These are phyloP conservation scores for Drosophila ogumai DNA, from an alignment of 1,140 invertebrate genomes.

Conservation along the genomic window DNA sequence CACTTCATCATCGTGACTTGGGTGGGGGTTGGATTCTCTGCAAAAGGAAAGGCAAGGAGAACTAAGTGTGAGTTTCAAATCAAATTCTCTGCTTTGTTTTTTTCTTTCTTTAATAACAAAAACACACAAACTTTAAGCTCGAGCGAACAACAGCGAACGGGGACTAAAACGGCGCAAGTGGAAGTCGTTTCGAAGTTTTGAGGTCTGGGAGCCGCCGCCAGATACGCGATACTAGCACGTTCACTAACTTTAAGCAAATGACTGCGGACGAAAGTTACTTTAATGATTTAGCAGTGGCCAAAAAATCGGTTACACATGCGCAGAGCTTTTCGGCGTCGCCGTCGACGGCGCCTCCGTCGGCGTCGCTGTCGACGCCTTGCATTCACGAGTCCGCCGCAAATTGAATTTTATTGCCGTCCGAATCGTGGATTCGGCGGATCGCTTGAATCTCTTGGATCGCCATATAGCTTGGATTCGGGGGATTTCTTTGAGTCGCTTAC, in stretches of 20 bases:
- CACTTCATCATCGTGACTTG: conserved; percentile 42
- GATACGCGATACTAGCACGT: conserved; percentile 84
- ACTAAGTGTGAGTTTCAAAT: neutral
- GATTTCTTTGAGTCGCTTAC: conserved; percentile 5
- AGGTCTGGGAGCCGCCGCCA: conserved; percentile 60
- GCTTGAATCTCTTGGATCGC: neutral
- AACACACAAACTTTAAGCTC: conserved; percentile 33
- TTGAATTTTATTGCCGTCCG: conserved; percentile 72
- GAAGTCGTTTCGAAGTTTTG: conserved; percentile 13
- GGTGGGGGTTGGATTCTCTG: neutral
- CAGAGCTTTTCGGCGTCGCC: conserved; percentile 49
- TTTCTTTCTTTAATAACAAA: neutral
- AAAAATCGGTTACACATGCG: conserved; percentile 81
- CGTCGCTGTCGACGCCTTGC: conserved; percentile 38
- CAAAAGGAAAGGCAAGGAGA: neutral
- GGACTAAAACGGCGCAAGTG: conserved; percentile 6
- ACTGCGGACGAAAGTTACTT: conserved; percentile 84
- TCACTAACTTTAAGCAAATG: conserved; percentile 85
- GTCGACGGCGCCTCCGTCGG: conserved; percentile 15
- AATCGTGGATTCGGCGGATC: conserved; percentile 31
- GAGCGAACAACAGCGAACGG: conserved; percentile 16
- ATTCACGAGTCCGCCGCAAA: conserved; percentile 30
- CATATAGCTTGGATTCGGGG: conserved; percentile 1
- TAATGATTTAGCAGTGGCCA: conserved; percentile 85
- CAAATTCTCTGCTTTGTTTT: conserved; percentile 1